Conservation (phyloP, 37 sponge, comb jelly and placozoan species). For the Haliclona indistincta region DNA sequence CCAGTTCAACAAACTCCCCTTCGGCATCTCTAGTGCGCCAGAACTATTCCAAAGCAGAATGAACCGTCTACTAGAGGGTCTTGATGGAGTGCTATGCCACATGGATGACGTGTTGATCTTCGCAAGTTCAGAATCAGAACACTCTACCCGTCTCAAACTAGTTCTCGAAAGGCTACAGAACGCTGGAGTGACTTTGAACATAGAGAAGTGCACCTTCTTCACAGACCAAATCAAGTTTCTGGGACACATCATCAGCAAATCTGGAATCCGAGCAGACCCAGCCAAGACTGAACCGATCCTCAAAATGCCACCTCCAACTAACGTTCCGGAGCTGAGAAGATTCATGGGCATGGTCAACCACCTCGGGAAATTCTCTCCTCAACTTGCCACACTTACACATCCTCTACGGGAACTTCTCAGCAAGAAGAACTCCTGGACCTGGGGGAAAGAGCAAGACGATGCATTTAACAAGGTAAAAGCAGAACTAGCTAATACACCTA, state of each 20-base stretch:
- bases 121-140: slow-evolving; percentile 22
- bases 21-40: too few relatives aligned
- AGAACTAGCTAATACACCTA: slow-evolving; percentile 28
- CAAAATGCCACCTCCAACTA: slow-evolving; percentile 24
- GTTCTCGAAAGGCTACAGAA: slow-evolving; percentile 18
- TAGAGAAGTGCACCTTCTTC: slow-evolving; percentile 32
- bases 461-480: slow-evolving; percentile 16
- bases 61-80: slow-evolving; percentile 6
- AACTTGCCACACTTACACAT: slow-evolving; percentile 20
- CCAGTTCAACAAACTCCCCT: slow-evolving; percentile 19
- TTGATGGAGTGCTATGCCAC: slow-evolving; percentile 45
- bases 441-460: slow-evolving; percentile 16
- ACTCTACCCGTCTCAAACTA: neutral
- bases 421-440: slow-evolving; percentile 10
- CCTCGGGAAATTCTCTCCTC: slow-evolving; percentile 29
- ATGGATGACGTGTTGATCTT: slow-evolving; percentile 42
- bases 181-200: slow-evolving; percentile 26
- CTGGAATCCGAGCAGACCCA: slow-evolving; percentile 25
- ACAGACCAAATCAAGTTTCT: slow-evolving; percentile 5
- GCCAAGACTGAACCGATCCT: slow-evolving; percentile 18
- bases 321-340: slow-evolving; percentile 14
- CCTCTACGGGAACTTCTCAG: slow-evolving; percentile 34
- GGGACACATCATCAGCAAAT: slow-evolving; percentile 31
- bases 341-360: slow-evolving; percentile 47
- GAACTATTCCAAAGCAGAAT: too few relatives aligned